Evolutionary conservation across 2,797 vertebrate species (phyloP).

Genomic region (Choloepus didactylus): DNA sequence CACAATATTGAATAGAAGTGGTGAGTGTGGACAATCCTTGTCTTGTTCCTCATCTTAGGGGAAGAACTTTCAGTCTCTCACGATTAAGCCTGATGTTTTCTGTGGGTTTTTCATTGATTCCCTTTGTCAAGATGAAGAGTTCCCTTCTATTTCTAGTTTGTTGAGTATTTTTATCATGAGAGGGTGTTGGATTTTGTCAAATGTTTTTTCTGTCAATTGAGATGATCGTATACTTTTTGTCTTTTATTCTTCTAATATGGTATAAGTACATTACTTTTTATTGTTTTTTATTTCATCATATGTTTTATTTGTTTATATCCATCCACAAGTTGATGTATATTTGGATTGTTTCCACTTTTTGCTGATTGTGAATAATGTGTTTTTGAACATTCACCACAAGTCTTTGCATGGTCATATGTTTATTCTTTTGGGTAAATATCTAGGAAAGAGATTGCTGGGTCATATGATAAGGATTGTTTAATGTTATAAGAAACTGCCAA

Average conservation of each 20-base stretch:
- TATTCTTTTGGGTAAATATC: not conserved
- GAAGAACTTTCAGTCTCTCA: not conserved
- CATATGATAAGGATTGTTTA: not conserved
- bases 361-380: not conserved
- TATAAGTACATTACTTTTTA: not conserved
- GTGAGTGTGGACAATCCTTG: not conserved
- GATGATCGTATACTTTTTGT: not conserved
- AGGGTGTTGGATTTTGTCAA: not conserved
- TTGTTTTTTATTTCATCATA: not conserved
- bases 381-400: not conserved
- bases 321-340: not conserved
- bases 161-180: not conserved
- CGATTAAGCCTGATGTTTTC: not conserved
- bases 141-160: not conserved
- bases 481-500: not conserved
- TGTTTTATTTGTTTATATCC: not conserved
- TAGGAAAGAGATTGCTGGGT: not conserved
- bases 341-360: not conserved
- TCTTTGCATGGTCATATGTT: not conserved
- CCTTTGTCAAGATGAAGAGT: not conserved
- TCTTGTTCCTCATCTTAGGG: not conserved
- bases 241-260: not conserved
- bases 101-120: not conserved
- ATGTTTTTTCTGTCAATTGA: not conserved
- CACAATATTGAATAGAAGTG: not conserved